Base-by-base conservation (phyloP, 2,797 vertebrate genomes). In the Muscicapa comitata region DNA sequence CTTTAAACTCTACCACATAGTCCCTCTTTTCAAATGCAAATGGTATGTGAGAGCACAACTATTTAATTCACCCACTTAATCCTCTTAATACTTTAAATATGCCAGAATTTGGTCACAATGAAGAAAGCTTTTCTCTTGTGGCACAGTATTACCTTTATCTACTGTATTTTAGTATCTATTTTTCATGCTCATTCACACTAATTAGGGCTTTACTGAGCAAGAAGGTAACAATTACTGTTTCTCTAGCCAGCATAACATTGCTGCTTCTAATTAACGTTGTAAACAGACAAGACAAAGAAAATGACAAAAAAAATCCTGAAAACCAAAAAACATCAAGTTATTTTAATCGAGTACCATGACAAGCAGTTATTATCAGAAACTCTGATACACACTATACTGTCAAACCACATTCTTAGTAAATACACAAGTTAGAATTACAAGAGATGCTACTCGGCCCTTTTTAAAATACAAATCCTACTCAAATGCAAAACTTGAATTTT, bases 21-120 rank as follows among this genome's bases (percentile, higher is more conserved):
- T 31, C 35, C 7, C 72, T 51, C 61, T 81, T 90, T 95, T 80
- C 72, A 83, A 83, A 90, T 65, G 43, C 37, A 93, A 91, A 91
- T 68, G 17, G 17, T 40, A 16, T 8, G 1, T 33, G 35, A 88
- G 35, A 92, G 37, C 40, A 75, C 74, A 89, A 70, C 51, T 68
- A 61, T 48, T 87, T 90, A 77, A 94, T 91, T 88, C 33, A 50
- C 29, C 26, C 55, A 67, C 72, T 88, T 93, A 95, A 94, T 90
- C 79, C 86, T 81, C 76, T 86, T 72, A 75, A 67, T 90, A 88
- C 88, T 81, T 95, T 73, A 84, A 92, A 80, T 90, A 80, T 62
- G 70, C 47, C 72, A 91, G 78, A 90, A 91, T 91, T 70, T 61
- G 66, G 85, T 91, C 65, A 68, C 45, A 93, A 75, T 38, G 33